Evolutionary conservation across 2,113 vertebrate genomes (phyloP).

Genomic region (Anseranas semipalmata): DNA sequence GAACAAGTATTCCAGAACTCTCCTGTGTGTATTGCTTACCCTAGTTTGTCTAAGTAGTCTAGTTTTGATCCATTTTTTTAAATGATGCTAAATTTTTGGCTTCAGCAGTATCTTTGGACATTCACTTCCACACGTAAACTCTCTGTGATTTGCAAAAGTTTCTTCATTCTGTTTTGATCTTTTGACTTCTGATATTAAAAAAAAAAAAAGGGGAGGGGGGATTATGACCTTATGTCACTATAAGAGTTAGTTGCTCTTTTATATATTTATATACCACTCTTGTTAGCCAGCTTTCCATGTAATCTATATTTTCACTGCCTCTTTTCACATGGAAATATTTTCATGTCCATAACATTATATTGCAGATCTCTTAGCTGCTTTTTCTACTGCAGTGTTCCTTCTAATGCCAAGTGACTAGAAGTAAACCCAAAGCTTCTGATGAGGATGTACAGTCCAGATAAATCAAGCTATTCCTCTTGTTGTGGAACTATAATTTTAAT

Average conservation of each 20-base stretch:
- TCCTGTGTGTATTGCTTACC: neutral
- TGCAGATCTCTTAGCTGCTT: neutral
- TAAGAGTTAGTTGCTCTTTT: neutral
- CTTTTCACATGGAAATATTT: neutral
- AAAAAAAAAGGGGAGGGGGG: no score
- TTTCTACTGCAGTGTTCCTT: neutral
- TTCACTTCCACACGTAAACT: neutral
- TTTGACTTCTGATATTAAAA: neutral
- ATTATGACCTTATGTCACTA: neutral
- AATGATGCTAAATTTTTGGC: neutral
- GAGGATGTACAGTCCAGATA: neutral
- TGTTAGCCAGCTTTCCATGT: neutral
- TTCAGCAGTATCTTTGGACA: neutral
- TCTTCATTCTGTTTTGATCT: neutral
- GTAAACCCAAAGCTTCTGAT: neutral
- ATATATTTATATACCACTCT: neutral
- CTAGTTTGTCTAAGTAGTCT: neutral
- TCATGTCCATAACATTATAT: fast-evolving
- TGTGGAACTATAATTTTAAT: neutral
- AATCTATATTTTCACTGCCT: neutral
- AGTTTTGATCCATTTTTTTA: neutral
- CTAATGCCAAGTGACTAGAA: neutral
- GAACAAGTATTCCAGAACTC: neutral
- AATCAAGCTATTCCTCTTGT: neutral
- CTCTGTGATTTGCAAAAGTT: neutral